Evolutionary conservation across 2,797 vertebrate genomes (phyloP), one percentile per base, ranked within the genome.

Genomic region (Ctenochaetus hawaiiensis): DNA sequence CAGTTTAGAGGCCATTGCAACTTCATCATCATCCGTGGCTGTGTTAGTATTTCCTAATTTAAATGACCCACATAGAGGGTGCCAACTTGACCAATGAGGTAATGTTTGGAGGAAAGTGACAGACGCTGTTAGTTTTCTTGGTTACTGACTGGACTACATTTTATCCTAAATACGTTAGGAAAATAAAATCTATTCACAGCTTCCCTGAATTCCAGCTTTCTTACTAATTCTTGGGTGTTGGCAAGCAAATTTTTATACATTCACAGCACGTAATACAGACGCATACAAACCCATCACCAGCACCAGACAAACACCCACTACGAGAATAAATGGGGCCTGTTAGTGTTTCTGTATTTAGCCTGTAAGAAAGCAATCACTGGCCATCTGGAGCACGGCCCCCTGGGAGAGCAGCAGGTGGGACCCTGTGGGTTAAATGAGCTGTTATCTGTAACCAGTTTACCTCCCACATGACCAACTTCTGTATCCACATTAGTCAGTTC

Each of bases 381-480:
- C 90, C 92, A 94, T 93, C 93, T 93, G 91, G 83, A 89, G 82
- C 77, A 53, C n/a, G 39, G 81, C 86, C 78, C 84, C 84, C 80
- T 67, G 82, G 69, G 75, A 75, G 68, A 87, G 86, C 90, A 87
- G 85, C 91, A 92, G 90, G 88, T 86, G 86, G 85, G 78, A 75
- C 66, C 59, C 72, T 80, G 80, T 81, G 89, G 88, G 89, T 90
- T 92, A 91, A 92, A 92, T 85, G 71, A 87, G 81, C 85, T 86
- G 82, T 90, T 90, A 78, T 92, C 76, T 80, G 69, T 75, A 86
- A 90, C 89, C 81, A 88, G 86, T 91, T 89, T 83, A 88, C 80
- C 85, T 87, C 90, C 87, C 79, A 84, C 82, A 52, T 80, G 77
- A 85, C 54, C 72, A 65, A 83, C 87, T 84, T 85, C 81, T 89